Conservation (phyloP, 2,797 vertebrate species). For the Lacerta agilis region DNA sequence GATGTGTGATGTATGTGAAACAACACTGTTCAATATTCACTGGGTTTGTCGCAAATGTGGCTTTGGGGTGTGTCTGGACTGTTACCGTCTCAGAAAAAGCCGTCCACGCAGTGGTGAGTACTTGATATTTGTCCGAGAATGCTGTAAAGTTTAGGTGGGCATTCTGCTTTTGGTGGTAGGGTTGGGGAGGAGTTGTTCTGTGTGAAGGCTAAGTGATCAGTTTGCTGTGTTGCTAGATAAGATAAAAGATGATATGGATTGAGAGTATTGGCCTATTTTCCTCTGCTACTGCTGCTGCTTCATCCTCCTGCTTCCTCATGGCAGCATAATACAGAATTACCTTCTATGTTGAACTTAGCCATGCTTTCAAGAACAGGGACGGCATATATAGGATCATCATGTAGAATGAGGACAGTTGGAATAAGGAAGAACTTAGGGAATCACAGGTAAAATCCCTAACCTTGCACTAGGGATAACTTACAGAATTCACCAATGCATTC, state of each 20-base stretch:
- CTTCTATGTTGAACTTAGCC: neutral
- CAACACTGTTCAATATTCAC: slow-evolving; percentile 98
- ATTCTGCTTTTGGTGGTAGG: neutral
- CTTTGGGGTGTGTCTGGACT: slow-evolving; percentile 98
- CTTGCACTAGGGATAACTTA: neutral
- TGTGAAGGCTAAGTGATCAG: neutral
- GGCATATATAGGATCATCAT: neutral
- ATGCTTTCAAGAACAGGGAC: neutral
- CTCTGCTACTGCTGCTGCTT: neutral
- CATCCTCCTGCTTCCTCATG: fast-evolving
- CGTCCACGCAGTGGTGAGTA: slow-evolving; percentile 90
- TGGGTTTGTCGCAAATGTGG: slow-evolving; percentile 99
- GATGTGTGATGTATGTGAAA: slow-evolving; percentile 99
- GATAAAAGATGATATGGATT: neutral
- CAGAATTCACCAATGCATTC: neutral
- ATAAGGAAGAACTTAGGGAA: neutral
- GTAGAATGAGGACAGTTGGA: neutral
- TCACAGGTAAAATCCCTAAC: neutral
- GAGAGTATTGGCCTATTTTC: neutral
- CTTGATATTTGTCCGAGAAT: neutral
- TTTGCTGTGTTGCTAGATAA: neutral
- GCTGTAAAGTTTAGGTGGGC: neutral
- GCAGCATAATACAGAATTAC: neutral
- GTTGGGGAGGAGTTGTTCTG: neutral
- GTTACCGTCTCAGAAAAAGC: slow-evolving; percentile 93